Base-by-base conservation (phyloP, 2,113 vertebrate species). In the Pygoscelis adeliae region DNA sequence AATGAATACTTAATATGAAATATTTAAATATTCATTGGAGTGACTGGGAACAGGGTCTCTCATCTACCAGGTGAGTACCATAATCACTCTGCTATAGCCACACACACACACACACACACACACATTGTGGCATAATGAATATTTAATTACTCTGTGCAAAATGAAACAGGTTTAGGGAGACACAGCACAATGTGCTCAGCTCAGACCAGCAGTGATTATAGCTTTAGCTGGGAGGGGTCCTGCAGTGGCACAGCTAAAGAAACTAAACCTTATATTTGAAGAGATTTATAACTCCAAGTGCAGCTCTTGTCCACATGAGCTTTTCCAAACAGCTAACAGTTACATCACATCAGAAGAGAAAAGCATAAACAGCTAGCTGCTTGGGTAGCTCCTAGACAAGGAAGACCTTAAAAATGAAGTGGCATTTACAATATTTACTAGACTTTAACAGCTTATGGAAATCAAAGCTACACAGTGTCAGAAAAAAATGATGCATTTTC, bases 11-110 rank as follows among this genome's bases (percentile, higher is more conserved):
- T 97, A 80, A 97, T 93, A 72, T 13, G 40, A 53, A 90, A 90
- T 69, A 46, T 78, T 96, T 90, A 97, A 96, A 93, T 95, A 94
- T 97, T 94, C 78, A 94, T 93, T 88, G 84, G 62, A 95, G 95
- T 84, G 70, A 88, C 74, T 47, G 74, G 90, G 66, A 94, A 73
- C 74, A 93, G 84, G 61, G 73, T 72, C 81, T 95, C 73, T 85
- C 89, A 89, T 93, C 95, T 88, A 26, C 71, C 79, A 95, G 93
- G 93, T 97, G 82, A 96, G 55, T 93, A 53, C 74, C 62, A 62
- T 92, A 85, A 86, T 93, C 71, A 76, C 62, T 91, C 89, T 94
- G 66, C 18, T 61, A 29, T 46, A 80, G 66, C 26, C 90, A 70
- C 61, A 93, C 63, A 50, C 42, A 72, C 61, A 42, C 40, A 42